Evolutionary conservation across 2,113 vertebrate species (phyloP), one percentile per base, ranked within the genome.

Genomic region (Oreochromis tanganicae): DNA sequence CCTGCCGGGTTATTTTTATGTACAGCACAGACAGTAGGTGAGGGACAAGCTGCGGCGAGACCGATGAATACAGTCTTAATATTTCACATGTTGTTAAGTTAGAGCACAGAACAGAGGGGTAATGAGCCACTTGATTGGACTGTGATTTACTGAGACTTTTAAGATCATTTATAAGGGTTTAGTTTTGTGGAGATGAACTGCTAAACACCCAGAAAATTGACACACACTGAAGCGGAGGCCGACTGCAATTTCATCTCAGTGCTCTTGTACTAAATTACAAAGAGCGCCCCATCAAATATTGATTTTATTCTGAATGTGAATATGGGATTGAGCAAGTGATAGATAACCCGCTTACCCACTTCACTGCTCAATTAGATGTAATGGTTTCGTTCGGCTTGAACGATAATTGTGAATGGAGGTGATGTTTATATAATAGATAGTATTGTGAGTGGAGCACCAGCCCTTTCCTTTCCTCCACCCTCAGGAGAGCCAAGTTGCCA

Each of bases 401-500:
- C 4, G 6, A 32, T 75, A 61, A 57, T 52, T 63, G n/a, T 93
- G 78, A 92, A 88, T 63, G 59, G 73, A 50, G 19, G 5, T 34
- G 29, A 41, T 85, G 29, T 75, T 91, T 83, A 48, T 50, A 36
- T 50, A 66, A 75, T 9, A 11, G 63, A 87, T 89, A 66, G 59
- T 59, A 73, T 54, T 85, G 24, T 83, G 54, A 59, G 57, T n/a
- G 3, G 16, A 80, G 82, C 75, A 85, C 59, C 81, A 34, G 87
- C 19, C 16, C 48, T 80, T 66, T 84, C 55, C 43, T 83, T 55
- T 82, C 66, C 43, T 52, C 32, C 54, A 57, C 4, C 71, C 94
- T 91, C 92, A 46, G 87, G 91, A 90, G 89, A 91, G 75, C 14
- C 88, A 80, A 84, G 92, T 94, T 96, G 90, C 92, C 93, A 91